Base-by-base conservation (phyloP, 2,797 vertebrate genomes). In the Phoxinus dragarum region DNA sequence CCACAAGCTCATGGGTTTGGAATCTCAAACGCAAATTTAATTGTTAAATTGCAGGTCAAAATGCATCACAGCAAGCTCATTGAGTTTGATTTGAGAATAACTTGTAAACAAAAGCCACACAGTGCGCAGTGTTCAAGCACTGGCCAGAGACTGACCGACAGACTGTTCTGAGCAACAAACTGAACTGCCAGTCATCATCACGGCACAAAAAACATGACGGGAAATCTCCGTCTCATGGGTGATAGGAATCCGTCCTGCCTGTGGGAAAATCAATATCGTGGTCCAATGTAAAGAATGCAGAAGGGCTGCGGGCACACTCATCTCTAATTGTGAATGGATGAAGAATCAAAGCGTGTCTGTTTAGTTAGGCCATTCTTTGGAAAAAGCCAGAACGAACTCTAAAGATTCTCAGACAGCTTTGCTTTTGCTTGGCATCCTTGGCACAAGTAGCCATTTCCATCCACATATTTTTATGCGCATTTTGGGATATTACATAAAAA, bases 21-120 rank as follows among this genome's bases (percentile, higher is more conserved):
- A 85, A 89, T 85, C 42, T 52, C 17, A 38, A 80, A 85, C 71
- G 80, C 44, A 59, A 31, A 71, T 78, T 68, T 61, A 79, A 71
- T 71, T 23, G 49, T 85, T 69, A 44, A n/a, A 69, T 67, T 73
- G 40, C 59, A 82, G 59, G 74, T 82, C 79, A 86, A 79, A 73
- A 66, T 84, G 56, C 81, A 86, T 38, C 54, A 87, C 34, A 54
- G 64, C 83, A 85, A 80, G 69, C 80, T 85, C 69, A 85, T 67
- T n/a, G 36, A 81, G 76, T 84, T 67, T 67, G 56, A 81, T 61
- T 64, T 87, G 80, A 73, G 56, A 64, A 81, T 84, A 89, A 87
- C 74, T 82, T 23, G 27, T 17, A n/a, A 80, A 85, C 64, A 80
- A 84, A 52, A 56, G 72, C 61, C 66, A 67, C 64, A 81, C 64